A percentile compares a stretch with the other conserved stretches of the same genome.
phyloP scores from a whole-genome alignment of 1,140 invertebrate species.

The Belonocnema kinseyi region DNA sequence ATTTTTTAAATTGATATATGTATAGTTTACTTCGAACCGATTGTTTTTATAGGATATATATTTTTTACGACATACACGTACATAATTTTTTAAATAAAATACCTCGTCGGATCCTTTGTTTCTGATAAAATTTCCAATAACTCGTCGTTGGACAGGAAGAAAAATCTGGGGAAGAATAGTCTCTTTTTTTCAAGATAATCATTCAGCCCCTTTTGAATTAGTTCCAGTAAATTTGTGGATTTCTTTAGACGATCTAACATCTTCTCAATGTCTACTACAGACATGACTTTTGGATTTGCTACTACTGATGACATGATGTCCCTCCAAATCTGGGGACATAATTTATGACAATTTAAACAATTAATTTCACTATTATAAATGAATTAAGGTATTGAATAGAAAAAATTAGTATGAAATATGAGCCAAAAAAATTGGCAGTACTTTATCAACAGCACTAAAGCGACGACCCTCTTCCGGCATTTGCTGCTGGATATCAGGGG shows the following conservation, averaged over 20 bases:
- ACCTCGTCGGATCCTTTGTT: slow-evolving; percentile 96
- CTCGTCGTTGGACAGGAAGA: slow-evolving; percentile 98
- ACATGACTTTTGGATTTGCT: slow-evolving; percentile 87
- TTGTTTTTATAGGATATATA: slow-evolving; percentile 2
- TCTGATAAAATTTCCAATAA: slow-evolving; percentile 96
- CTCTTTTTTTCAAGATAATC: slow-evolving; percentile 97
- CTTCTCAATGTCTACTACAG: slow-evolving; percentile 93
- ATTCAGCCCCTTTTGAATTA: slow-evolving; percentile 95
- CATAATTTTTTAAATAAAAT: slow-evolving; percentile 40
- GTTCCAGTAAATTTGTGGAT: slow-evolving; percentile 89
- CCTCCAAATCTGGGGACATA: slow-evolving; percentile 84
- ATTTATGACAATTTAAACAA: background rate
- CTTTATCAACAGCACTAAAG: slow-evolving; percentile 94
- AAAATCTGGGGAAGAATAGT: slow-evolving; percentile 95
- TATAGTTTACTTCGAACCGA: slow-evolving; percentile 20
- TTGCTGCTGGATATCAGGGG: slow-evolving; percentile 97
- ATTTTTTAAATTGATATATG: background rate
- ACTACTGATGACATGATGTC: slow-evolving; percentile 94
- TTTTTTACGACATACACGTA: background rate
- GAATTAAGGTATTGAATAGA: background rate
- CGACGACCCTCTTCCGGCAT: slow-evolving; percentile 94
- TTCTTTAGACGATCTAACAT: slow-evolving; percentile 94
- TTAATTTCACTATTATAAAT: background rate
- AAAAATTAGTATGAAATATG: background rate
- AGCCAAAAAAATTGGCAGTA: slow-evolving; percentile 73